These are phyloP conservation scores for Emydocephalus ijimae DNA, from an alignment of 2,113 vertebrate genomes.

Conservation along the genomic window DNA sequence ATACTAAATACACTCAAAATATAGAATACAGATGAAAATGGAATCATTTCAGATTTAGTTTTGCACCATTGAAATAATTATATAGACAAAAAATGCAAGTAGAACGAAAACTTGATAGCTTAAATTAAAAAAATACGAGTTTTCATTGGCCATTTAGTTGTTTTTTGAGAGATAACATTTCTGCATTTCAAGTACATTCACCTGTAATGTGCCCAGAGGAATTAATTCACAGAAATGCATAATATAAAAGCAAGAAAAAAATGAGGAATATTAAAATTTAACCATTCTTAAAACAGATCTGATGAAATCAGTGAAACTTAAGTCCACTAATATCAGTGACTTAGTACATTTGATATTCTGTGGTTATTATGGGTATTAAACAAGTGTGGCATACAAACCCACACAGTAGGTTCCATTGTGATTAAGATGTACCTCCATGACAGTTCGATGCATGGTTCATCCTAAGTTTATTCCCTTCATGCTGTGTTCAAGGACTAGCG, in stretches of 20 bases:
- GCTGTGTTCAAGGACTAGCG: too few relatives aligned
- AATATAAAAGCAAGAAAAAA: neutral
- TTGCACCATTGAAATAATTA: neutral
- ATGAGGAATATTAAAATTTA: neutral
- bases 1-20: neutral
- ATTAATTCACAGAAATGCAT: neutral
- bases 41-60: neutral
- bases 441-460: neutral
- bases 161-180: neutral
- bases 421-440: neutral
- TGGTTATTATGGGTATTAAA: neutral
- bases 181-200: neutral
- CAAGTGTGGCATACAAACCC: neutral
- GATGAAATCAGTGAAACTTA: neutral
- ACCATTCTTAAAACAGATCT: neutral
- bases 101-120: neutral
- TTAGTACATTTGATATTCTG: neutral
- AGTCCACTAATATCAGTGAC: neutral
- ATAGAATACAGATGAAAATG: neutral
- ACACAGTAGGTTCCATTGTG: neutral
- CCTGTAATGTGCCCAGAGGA: neutral
- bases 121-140: neutral
- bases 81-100: neutral
- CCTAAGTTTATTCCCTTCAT: neutral
- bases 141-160: neutral